Base-by-base conservation (phyloP, 2,797 vertebrate species). In the Aulostomus chinensis region DNA sequence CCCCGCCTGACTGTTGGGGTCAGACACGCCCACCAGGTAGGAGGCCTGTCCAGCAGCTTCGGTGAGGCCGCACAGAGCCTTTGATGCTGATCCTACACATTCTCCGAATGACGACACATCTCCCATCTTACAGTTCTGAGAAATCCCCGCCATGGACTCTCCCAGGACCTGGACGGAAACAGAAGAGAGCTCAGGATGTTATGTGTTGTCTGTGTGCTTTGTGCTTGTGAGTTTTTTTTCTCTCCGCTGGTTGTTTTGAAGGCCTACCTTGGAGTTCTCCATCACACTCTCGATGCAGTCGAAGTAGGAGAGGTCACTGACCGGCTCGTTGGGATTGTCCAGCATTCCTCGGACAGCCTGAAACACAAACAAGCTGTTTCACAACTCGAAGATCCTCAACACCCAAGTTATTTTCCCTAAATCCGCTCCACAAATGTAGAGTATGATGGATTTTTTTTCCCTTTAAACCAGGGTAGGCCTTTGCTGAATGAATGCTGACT, bases 231-330 rank as follows among this genome's bases (percentile, higher is more conserved):
- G 39, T 50, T 8, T 42, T 9, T 25, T 14, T 54, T 43, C 2
- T 5, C 4, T 2, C 2, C 4, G 26, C 14, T 13, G 33, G 36
- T 18, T 24, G 17, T 25, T 9, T 16, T 21, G 20, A 32, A 28
- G 14, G 57, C 42, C 67, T 87, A 98, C 97, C 94, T 99, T 99
- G 5, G 97, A 99, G 83, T 98, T 99, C 78, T 99, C 97, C 97
- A 99, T 99, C 54, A 99, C 96, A 0, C 97, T 94, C 71, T 99
- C 97, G 43, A 99, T 99, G 83, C 97, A 99, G 83, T 99, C 96
- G 17, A 99, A 99, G 80, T 99, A 99, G 0, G 97, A 99, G 36
- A 98, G 93, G 79, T 99, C 96, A 3, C 88, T 99, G 68, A 99
- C 92, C 0, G 97, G 96, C 74, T 99, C 97, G 5, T 92, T 99